Evolutionary conservation across 2,113 vertebrate species (phyloP).

Genomic region (Caretta caretta): DNA sequence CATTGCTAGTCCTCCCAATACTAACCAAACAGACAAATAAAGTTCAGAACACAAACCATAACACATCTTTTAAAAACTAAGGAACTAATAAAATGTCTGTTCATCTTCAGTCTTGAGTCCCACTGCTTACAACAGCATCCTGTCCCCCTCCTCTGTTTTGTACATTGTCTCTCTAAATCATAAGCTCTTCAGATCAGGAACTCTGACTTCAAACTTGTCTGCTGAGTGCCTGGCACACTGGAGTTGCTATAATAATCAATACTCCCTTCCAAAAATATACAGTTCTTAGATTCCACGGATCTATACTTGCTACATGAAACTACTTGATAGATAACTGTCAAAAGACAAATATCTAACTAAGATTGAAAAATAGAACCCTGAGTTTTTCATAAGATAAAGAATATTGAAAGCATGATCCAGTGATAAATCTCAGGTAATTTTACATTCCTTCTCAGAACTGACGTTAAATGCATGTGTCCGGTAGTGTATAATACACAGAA

Average conservation of each 20-base stretch:
- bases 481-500: not conserved
- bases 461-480: not conserved
- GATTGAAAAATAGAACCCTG: not conserved
- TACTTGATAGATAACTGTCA: not conserved
- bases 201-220: not conserved
- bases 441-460: not conserved
- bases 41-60: not conserved
- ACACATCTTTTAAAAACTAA: not conserved
- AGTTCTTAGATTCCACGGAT: constrained; percentile 18
- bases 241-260: constrained; percentile 6
- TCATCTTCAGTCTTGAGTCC: not conserved
- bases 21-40: not conserved
- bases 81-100: not conserved
- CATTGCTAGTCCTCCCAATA: not conserved
- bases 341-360: constrained; percentile 13
- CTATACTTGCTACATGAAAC: not conserved
- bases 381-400: not conserved
- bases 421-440: not conserved
- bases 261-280: constrained; percentile 27
- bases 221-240: not conserved
- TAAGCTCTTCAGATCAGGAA: not conserved
- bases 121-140: not conserved
- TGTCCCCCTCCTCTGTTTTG: not conserved
- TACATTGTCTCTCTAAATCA: not conserved
- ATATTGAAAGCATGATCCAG: not conserved